Percentiles rank a stretch among this genome's conserved stretches.
These are phyloP conservation scores for Cinclus cinclus DNA, from an alignment of 2,113 vertebrate genomes.

Conservation along the genomic window DNA sequence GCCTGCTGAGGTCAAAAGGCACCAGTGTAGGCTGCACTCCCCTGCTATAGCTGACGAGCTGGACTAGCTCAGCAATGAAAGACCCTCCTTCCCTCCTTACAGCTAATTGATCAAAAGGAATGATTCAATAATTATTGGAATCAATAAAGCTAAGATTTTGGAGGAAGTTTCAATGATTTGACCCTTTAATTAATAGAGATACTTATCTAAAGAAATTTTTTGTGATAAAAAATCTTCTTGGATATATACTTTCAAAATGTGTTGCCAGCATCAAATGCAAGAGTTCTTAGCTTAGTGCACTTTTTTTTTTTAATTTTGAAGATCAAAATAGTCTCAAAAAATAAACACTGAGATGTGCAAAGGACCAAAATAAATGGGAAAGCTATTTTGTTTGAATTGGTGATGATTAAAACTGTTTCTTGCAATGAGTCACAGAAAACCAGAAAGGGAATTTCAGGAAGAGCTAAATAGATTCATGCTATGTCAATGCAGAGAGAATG, in stretches of 20 bases:
- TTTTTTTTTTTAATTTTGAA: not conserved
- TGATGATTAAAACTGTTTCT: not conserved
- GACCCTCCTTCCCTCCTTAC: not conserved
- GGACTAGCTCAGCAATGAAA: not conserved
- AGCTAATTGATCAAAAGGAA: not conserved
- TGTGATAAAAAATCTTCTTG: not conserved
- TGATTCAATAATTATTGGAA: not conserved
- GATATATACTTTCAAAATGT: not conserved
- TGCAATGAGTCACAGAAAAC: not conserved
- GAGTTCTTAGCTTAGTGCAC: not conserved
- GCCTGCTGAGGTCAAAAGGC: not conserved
- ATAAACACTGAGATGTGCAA: not conserved
- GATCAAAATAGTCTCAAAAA: not conserved
- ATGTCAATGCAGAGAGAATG: not conserved
- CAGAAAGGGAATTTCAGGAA: not conserved
- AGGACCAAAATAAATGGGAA: not conserved
- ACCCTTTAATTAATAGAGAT: not conserved
- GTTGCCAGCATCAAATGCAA: not conserved
- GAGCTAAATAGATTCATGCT: not conserved
- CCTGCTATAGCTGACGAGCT: not conserved
- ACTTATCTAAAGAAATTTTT: not conserved
- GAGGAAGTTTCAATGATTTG: not conserved
- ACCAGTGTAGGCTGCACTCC: not conserved
- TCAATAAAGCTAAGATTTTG: not conserved
- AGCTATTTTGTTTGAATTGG: not conserved